These are phyloP conservation scores for Myotis yumanensis DNA, from an alignment of 2,113 vertebrate species.

Conservation along the genomic window DNA sequence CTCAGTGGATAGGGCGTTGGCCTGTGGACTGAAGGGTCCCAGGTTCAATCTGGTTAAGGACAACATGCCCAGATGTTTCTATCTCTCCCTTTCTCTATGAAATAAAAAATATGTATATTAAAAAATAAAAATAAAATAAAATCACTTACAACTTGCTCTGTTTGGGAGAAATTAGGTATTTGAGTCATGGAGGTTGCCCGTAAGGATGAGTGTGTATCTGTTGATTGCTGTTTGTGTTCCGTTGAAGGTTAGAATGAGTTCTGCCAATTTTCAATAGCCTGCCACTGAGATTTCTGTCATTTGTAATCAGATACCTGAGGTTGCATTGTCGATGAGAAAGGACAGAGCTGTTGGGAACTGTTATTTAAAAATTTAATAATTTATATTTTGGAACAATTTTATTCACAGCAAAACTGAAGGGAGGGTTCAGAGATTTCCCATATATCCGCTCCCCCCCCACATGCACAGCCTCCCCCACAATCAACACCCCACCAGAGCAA, in stretches of 20 bases:
- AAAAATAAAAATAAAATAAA: no score
- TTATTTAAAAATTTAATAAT: background rate
- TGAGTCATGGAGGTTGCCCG: background rate
- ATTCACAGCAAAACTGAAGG: background rate
- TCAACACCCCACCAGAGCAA: background rate
- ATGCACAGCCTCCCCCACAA: background rate
- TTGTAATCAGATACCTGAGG: background rate
- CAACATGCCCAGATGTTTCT: no score
- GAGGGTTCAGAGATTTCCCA: background rate
- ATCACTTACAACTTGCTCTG: conserved; percentile 41
- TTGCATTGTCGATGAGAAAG: background rate
- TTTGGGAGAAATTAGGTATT: conserved; percentile 39
- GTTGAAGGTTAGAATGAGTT: conserved; percentile 18
- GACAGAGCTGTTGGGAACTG: background rate
- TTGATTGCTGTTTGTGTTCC: conserved; percentile 15
- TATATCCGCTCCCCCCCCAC: background rate
- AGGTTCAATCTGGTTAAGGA: no score
- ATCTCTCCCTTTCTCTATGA: no score
- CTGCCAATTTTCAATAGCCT: background rate
- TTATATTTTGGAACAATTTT: background rate
- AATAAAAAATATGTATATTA: no score
- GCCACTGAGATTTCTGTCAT: background rate
- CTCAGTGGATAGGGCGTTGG: no score
- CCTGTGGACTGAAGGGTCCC: no score
- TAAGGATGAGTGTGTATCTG: conserved; percentile 7